Conservation (phyloP, 2,797 vertebrate genomes). For the Allenopithecus nigroviridis region DNA sequence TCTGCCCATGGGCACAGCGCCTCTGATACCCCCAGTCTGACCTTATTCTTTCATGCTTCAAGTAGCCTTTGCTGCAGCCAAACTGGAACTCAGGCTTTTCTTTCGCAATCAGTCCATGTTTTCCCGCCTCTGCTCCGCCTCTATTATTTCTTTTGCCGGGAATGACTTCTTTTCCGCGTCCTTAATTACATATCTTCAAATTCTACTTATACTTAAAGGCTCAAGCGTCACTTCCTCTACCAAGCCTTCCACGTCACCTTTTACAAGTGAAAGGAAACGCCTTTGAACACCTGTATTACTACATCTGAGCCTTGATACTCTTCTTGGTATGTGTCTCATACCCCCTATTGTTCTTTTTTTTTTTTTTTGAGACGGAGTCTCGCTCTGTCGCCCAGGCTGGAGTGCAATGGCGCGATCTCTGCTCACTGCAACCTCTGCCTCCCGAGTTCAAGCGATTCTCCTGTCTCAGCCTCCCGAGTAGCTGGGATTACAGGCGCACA, state of each 20-base stretch:
- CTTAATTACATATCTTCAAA: slow-evolving; percentile 35
- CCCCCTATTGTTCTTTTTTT: background rate
- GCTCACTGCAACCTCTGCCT: background rate
- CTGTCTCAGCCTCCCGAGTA: background rate
- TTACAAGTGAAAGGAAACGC: slow-evolving; percentile 33
- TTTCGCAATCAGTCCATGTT: slow-evolving; percentile 1
- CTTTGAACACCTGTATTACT: background rate
- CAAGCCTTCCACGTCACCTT: background rate
- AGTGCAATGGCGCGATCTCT: background rate
- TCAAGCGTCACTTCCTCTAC: background rate
- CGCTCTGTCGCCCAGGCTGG: background rate
- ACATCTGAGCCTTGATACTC: background rate
- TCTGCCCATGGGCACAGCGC: background rate
- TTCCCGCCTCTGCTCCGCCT: slow-evolving; percentile 55
- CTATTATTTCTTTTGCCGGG: background rate
- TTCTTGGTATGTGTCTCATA: background rate
- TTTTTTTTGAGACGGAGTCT: background rate
- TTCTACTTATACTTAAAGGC: background rate
- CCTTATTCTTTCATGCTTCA: background rate
- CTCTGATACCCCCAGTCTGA: background rate
- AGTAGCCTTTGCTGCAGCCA: background rate
- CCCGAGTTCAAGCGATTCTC: background rate
- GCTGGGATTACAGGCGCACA: background rate
- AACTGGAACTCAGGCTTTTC: slow-evolving; percentile 24
- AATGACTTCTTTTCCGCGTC: background rate